Conservation (phyloP, 2,888 invertebrate species). For the Camponotus fellah region DNA sequence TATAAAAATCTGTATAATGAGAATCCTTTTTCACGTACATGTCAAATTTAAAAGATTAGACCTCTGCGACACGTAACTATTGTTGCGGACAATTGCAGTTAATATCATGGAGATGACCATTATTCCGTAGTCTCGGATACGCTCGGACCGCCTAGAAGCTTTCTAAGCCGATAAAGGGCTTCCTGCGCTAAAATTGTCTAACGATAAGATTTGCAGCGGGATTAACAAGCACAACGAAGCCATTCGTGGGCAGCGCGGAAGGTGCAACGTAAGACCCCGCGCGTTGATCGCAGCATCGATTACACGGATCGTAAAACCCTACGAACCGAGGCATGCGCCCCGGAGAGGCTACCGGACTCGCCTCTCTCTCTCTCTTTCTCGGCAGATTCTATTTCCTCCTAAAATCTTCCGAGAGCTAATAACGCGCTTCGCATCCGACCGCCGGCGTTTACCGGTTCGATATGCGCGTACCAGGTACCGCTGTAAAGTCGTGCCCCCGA, state of each 20-base stretch:
- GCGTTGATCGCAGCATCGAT: conserved; percentile 81
- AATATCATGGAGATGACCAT: conserved; percentile 21
- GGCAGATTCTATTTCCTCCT: conserved; percentile 35
- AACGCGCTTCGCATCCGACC: conserved; percentile 22
- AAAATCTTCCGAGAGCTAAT: conserved; percentile 48
- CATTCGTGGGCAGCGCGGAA: conserved; percentile 66
- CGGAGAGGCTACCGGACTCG: conserved; percentile 44
- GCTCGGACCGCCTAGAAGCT: conserved; percentile 14
- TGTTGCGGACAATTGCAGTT: neutral
- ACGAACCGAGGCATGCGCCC: conserved; percentile 76
- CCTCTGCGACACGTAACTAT: neutral
- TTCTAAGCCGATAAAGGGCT: conserved; percentile 55
- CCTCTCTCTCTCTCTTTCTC: neutral
- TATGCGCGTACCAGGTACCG: neutral
- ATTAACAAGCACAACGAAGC: conserved; percentile 65
- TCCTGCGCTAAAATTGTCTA: conserved; percentile 56
- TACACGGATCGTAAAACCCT: conserved; percentile 75
- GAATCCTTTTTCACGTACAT: neutral
- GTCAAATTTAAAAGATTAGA: neutral
- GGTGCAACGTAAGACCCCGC: conserved; percentile 70
- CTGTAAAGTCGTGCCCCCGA: conserved; percentile 24
- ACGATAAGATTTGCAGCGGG: conserved; percentile 60
- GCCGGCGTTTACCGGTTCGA: conserved; percentile 17
- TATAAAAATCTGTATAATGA: neutral
- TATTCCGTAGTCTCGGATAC: conserved; percentile 35